Evolutionary conservation across 1,140 invertebrate species (phyloP).

Genomic region (Babylonia areolata): DNA sequence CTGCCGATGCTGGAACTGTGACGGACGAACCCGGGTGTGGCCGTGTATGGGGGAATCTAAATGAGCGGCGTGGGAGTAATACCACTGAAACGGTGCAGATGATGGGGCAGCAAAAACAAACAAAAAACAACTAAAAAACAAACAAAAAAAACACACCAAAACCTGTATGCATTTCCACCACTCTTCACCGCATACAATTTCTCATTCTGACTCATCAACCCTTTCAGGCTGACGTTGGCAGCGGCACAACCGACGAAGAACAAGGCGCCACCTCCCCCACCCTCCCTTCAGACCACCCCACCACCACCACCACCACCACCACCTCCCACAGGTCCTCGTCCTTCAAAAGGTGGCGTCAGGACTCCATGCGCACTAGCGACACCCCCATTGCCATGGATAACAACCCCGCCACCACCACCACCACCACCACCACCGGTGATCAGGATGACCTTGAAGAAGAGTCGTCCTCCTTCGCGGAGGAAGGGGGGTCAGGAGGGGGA

Average conservation of each 20-base stretch:
- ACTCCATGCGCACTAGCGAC: neutral
- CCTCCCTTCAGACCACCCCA: no score
- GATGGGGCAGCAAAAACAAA: no score
- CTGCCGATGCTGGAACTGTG: no score
- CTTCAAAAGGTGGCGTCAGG: conserved; percentile 3
- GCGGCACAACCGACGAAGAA: conserved; percentile 21
- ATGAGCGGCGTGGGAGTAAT: no score
- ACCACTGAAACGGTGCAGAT: no score
- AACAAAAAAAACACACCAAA: no score
- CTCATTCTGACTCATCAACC: no score
- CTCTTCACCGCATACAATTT: neutral
- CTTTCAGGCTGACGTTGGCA: neutral
- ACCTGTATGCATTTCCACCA: no score
- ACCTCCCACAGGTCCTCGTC: neutral
- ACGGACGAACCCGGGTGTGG: no score
- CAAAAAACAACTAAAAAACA: no score
- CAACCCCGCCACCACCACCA: neutral
- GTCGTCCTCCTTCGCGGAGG: neutral
- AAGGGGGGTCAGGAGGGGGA: neutral
- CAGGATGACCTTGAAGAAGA: neutral
- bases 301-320: neutral
- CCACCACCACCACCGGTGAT: neutral
- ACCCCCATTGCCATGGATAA: neutral
- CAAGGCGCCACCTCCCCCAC: neutral
- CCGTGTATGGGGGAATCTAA: no score